Evolutionary conservation across 2,888 invertebrate genomes (phyloP), one percentile per base, ranked within the genome.

Genomic region (Lathronympha strigana): DNA sequence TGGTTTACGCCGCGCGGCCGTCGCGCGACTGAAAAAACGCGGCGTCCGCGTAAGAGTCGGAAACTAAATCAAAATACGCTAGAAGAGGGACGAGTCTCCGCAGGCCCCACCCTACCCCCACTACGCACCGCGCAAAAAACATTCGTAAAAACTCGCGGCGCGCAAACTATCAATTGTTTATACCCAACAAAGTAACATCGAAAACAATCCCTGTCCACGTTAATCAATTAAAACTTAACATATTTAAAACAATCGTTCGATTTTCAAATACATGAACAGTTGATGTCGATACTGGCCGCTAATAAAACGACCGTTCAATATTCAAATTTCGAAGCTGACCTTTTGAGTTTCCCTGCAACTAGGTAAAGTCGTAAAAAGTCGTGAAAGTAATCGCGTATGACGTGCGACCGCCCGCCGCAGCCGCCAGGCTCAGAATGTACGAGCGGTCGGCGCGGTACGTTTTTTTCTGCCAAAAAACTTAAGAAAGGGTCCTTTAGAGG

Each of bases 51-150:
- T 91, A 90, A 90, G 90, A 87, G 84, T 90, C 81, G 83, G 88
- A 91, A 92, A 91, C 91, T 92, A 92, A 92, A 91, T 92, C 91
- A 92, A 91, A 92, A 92, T 92, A 92, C 83, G 87, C 88, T 90
- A 87, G 88, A 81, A 88, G 90, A 90, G 91, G 91, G 91, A 90
- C 91, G 91, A 88, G 81, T 86, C 91, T 79, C 72, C 76, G 64
- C 76, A 88, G 81, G 91, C 91, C 88, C 90, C 91, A 88, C 91
- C 91, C 90, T 86, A 76, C 88, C 88, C 91, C 91, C 90, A 84
- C 91, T 82, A 83, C 72, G 68, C 71, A 76, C 80, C 78, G 87
- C 88, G 90, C 90, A 90, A 92, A 47, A 92, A 91, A 91, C 91
- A 89, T 88, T 88, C 89, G 87, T 87, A 90, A 92, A 91, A 92